Percentiles rank a stretch among this genome's conserved stretches.
Conservation (phyloP, 2,797 vertebrate species). For the Zonotrichia albicollis region DNA sequence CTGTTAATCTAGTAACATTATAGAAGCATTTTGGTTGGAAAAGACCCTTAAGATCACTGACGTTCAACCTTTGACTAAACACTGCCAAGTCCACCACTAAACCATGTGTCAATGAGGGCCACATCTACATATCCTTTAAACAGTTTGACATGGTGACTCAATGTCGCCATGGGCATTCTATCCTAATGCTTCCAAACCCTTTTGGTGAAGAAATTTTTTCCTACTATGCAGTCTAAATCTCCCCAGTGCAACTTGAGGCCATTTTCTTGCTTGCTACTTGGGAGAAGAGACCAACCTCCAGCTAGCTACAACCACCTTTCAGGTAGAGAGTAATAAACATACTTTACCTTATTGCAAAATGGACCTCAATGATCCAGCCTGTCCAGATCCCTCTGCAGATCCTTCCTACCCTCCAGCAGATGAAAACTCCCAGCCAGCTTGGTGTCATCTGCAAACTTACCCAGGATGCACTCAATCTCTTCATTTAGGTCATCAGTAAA, state of each 20-base stretch:
- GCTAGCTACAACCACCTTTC: background rate
- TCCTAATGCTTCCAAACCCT: background rate
- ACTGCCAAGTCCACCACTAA: background rate
- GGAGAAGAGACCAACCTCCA: background rate
- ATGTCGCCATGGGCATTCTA: background rate
- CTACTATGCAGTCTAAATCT: background rate
- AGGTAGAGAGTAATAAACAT: background rate
- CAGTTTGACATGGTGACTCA: background rate
- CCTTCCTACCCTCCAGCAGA: background rate
- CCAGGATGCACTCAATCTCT: background rate
- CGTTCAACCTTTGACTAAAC: background rate
- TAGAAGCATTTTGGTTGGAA: background rate
- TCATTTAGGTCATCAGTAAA: background rate
- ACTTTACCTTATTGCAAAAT: background rate
- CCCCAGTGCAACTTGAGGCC: background rate
- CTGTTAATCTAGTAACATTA: background rate
- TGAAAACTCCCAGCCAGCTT: background rate
- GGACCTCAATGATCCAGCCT: accelerated
- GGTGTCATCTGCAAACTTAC: background rate
- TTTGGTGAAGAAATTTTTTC: background rate
- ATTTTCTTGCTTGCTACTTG: background rate
- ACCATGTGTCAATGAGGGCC: too few relatives aligned
- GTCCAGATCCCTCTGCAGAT: background rate
- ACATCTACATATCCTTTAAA: background rate
- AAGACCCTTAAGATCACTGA: background rate